Evolutionary conservation across 2,113 vertebrate genomes (phyloP).

Genomic region (Crotalus horridus): DNA sequence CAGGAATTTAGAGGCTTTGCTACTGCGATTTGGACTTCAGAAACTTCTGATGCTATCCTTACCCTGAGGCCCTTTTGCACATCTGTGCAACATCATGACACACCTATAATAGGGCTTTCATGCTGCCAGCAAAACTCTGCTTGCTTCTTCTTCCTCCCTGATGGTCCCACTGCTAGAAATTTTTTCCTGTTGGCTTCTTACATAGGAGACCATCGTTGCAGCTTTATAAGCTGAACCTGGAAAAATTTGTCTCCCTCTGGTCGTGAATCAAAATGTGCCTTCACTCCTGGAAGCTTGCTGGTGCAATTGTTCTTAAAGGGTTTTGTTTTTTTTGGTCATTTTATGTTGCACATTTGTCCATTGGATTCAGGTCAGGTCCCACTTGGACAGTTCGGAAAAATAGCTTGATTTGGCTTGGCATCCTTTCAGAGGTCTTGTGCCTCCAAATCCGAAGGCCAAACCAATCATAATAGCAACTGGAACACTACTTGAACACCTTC

Average conservation of each 20-base stretch:
- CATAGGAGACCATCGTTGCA: background rate
- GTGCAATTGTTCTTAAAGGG: background rate
- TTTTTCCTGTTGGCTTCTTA: background rate
- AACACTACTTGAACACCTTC: background rate
- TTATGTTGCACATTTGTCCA: background rate
- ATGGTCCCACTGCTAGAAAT: background rate
- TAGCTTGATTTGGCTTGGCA: background rate
- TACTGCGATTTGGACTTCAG: background rate
- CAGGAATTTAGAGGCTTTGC: background rate
- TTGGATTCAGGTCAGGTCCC: background rate
- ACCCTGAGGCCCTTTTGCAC: background rate
- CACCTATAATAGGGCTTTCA: background rate
- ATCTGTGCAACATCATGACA: background rate
- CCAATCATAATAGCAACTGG: background rate
- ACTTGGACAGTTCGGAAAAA: background rate
- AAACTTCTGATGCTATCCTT: background rate
- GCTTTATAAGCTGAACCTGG: background rate
- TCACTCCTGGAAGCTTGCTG: background rate
- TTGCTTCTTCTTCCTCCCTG: background rate
- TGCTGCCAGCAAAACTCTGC: background rate
- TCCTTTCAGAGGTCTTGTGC: background rate
- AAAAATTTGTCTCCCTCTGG: background rate
- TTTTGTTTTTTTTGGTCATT: background rate
- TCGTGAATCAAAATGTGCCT: background rate
- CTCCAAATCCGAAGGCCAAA: background rate